Conservation (phyloP, 2,113 vertebrate species). For the Pseudonaja textilis region DNA sequence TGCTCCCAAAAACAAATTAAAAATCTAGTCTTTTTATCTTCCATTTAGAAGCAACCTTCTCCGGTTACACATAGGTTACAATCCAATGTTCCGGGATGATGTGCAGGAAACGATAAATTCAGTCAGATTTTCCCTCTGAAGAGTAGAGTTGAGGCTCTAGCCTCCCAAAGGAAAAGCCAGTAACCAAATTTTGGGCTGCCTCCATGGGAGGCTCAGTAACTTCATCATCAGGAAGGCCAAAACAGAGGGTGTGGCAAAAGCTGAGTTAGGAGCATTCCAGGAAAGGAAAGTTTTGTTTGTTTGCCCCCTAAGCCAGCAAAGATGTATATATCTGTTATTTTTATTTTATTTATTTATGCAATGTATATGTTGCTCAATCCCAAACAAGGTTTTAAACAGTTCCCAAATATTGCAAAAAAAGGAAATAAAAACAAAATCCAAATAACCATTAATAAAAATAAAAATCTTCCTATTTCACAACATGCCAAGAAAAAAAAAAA, state of each 20-base stretch:
- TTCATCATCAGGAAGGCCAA: background rate
- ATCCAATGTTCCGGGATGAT: background rate
- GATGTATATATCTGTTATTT: background rate
- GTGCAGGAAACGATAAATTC: background rate
- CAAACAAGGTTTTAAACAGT: background rate
- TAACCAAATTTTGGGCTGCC: background rate
- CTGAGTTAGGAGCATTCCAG: background rate
- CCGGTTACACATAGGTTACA: background rate
- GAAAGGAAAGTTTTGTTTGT: background rate
- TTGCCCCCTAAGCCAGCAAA: background rate
- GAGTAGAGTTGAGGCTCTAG: background rate
- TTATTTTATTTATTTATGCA: background rate
- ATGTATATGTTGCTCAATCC: background rate
- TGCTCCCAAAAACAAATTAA: background rate
- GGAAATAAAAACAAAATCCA: background rate
- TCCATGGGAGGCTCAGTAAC: background rate
- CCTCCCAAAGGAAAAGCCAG: background rate
- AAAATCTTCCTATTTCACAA: background rate
- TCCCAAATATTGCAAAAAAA: background rate
- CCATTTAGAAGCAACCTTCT: background rate
- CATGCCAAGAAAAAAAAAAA: background rate
- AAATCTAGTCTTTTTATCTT: background rate
- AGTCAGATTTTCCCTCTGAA: background rate
- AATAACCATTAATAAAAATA: background rate
- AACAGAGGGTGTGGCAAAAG: background rate